These are phyloP conservation scores for Nerophis lumbriciformis DNA, from an alignment of 2,113 vertebrate genomes.

Conservation along the genomic window DNA sequence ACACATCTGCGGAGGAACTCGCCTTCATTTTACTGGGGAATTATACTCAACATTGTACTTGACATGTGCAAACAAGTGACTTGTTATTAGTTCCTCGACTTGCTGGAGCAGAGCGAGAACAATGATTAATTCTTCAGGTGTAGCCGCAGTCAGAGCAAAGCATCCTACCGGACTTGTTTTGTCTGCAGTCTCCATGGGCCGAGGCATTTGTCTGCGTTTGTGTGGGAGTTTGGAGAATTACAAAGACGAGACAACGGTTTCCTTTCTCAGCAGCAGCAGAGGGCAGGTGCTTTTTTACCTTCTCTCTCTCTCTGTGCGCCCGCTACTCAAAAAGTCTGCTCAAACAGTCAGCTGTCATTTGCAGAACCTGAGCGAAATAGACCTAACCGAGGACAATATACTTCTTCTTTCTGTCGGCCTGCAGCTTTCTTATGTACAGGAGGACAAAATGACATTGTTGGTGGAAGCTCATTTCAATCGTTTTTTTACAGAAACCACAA, in stretches of 20 bases:
- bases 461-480: background rate
- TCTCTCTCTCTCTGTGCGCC: background rate
- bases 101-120: conserved; percentile 8
- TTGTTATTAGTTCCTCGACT: background rate
- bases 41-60: background rate
- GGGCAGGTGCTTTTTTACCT: conserved; percentile 43
- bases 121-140: conserved; percentile 21
- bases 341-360: background rate
- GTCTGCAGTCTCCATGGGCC: conserved; percentile 29
- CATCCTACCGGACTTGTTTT: conserved; percentile 47
- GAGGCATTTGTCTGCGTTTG: conserved; percentile 31
- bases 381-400: background rate
- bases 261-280: conserved; percentile 18
- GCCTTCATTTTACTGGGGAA: background rate
- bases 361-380: background rate
- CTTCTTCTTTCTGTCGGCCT: background rate
- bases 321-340: background rate
- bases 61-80: background rate
- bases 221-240: conserved; percentile 45
- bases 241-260: conserved; percentile 50
- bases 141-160: conserved; percentile 14
- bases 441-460: conserved; percentile 9
- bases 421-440: background rate
- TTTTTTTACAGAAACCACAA: background rate
- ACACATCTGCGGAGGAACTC: conserved; percentile 5